Evolutionary conservation across 2,113 vertebrate species (phyloP).

Genomic region (Hydrolagus affinis): DNA sequence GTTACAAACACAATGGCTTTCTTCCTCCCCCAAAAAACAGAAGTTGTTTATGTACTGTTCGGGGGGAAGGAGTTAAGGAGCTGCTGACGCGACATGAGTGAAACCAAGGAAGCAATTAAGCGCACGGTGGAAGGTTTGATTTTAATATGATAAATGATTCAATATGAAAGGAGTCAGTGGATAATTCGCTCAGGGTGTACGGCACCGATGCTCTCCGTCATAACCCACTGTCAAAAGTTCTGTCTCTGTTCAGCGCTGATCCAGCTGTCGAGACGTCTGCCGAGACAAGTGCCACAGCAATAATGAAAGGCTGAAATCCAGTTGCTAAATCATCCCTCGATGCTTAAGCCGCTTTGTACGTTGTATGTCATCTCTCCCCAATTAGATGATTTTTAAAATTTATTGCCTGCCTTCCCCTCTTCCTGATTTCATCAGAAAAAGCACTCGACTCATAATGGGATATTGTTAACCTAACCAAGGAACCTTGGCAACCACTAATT

Average conservation of each 20-base stretch:
- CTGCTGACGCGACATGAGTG: neutral
- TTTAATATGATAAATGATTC: neutral
- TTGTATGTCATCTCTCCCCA: neutral
- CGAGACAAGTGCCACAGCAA: neutral
- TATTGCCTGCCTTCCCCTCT: neutral
- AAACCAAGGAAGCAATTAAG: slow-evolving; percentile 21
- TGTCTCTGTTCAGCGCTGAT: neutral
- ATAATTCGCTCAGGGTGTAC: slow-evolving; percentile 14
- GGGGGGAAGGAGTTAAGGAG: too few relatives aligned
- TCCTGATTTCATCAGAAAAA: neutral
- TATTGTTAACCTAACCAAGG: neutral
- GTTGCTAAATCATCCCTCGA: neutral
- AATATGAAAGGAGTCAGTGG: neutral
- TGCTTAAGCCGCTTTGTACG: neutral
- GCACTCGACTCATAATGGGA: neutral
- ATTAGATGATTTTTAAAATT: neutral
- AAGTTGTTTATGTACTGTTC: neutral
- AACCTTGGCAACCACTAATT: neutral
- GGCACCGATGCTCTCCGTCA: neutral
- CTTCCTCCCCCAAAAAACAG: slow-evolving; percentile 2
- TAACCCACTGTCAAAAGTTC: slow-evolving; percentile 6
- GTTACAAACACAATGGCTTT: slow-evolving; percentile 3
- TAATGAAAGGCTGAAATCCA: neutral
- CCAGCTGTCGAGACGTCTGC: slow-evolving; percentile 21
- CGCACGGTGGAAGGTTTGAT: neutral